Evolutionary conservation across 2,113 vertebrate genomes (phyloP).

Genomic region (Anolis carolinensis): DNA sequence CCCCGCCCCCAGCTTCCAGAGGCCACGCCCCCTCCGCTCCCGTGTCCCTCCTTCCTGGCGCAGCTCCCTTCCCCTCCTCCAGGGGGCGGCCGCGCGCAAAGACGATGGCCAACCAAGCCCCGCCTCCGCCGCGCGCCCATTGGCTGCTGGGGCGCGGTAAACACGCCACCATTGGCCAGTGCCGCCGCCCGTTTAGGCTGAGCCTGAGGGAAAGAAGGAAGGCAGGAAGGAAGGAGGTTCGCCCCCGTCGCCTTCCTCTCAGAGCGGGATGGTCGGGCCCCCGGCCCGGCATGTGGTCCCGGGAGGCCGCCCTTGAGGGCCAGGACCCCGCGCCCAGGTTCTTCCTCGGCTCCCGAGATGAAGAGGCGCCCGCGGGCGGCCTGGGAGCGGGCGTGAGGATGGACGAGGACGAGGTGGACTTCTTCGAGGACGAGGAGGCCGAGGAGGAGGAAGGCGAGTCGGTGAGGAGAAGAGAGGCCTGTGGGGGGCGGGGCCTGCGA

Average conservation of each 20-base stretch:
- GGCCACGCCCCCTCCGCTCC: too few species aligned
- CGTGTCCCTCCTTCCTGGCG: too few species aligned
- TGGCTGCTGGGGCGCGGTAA: neutral
- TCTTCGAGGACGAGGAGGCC: constrained; percentile 88
- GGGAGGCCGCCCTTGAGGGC: constrained; percentile 88
- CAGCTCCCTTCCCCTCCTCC: neutral
- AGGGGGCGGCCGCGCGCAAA: constrained; percentile 26
- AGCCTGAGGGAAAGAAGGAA: neutral
- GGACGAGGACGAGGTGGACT: constrained; percentile 84
- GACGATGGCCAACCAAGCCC: neutral
- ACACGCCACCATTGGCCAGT: neutral
- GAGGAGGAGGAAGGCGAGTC: constrained; percentile 58
- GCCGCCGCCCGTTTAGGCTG: neutral
- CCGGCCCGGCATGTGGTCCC: constrained; percentile 91
- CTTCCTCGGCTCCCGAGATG: constrained; percentile 94
- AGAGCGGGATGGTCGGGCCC: constrained; percentile 82
- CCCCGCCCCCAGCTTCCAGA: too few species aligned
- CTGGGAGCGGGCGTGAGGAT: constrained; percentile 83
- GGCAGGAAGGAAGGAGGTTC: too few species aligned
- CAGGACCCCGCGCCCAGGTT: constrained; percentile 85
- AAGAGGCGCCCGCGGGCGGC: constrained; percentile 91
- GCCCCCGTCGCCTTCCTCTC: constrained; percentile 39
- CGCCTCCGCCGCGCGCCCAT: neutral
- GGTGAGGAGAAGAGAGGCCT: constrained; percentile 54
- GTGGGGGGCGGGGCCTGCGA: neutral